Evolutionary conservation across 2,113 vertebrate species (phyloP).

Genomic region (Silurus meridionalis): DNA sequence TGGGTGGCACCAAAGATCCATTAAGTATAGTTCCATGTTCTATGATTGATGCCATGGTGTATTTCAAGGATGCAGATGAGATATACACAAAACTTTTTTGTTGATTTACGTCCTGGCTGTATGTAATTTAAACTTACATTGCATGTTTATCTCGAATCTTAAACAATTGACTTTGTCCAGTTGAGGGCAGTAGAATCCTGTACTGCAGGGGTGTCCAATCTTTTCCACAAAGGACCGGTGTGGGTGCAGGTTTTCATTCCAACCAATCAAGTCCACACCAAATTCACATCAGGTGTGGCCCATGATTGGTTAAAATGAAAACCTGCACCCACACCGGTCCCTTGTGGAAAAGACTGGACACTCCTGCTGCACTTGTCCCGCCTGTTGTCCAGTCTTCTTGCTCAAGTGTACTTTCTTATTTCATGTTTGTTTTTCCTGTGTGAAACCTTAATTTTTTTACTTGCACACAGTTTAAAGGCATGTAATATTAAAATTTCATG

Average conservation of each 20-base stretch:
- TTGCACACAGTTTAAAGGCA: not conserved
- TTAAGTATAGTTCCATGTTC: no score
- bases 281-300: no score
- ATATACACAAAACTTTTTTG: not conserved
- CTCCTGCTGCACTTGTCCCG: no score
- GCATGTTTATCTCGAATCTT: not conserved
- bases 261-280: no score
- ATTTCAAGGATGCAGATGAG: not conserved
- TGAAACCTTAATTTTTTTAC: not conserved
- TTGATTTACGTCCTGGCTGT: not conserved
- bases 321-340: no score
- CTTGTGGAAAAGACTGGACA: no score
- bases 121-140: not conserved
- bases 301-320: no score
- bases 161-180: conserved; percentile 54
- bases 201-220: not conserved
- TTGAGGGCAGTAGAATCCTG: conserved; percentile 62
- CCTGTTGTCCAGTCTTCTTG: no score
- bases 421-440: not conserved
- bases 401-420: not conserved
- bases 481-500: not conserved
- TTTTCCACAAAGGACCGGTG: no score
- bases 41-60: not conserved
- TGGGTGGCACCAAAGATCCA: no score
- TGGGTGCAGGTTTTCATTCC: no score